Evolutionary conservation across 2,888 invertebrate species (phyloP).

Genomic region (Diplazon laetatorius): DNA sequence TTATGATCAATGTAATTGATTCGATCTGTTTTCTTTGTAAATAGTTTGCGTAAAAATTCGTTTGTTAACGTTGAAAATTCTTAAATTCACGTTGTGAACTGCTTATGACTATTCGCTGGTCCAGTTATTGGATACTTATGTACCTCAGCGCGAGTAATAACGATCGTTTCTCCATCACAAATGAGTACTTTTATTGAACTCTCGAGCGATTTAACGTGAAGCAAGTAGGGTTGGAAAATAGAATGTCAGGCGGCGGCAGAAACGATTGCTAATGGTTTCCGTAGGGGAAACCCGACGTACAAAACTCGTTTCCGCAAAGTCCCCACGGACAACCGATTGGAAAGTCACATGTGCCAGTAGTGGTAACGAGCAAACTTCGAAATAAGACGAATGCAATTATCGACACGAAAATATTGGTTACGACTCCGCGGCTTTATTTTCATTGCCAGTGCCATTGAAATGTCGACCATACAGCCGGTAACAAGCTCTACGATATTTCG

Average conservation of each 20-base stretch:
- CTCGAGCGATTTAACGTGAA: conserved; percentile 22
- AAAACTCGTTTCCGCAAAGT: conserved; percentile 57
- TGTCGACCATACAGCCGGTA: neutral
- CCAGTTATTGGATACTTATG: neutral
- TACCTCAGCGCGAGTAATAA: neutral
- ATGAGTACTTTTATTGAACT: conserved; percentile 17
- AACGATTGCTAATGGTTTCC: conserved; percentile 56
- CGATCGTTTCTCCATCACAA: neutral
- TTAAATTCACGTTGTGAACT: neutral
- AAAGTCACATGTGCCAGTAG: conserved; percentile 16
- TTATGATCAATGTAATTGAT: too few relatives aligned
- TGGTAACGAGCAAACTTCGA: conserved; percentile 36
- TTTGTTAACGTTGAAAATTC: too few relatives aligned
- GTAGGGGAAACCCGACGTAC: conserved; percentile 2
- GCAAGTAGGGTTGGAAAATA: neutral
- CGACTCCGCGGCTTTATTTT: conserved; percentile 7
- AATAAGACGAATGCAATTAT: conserved; percentile 23
- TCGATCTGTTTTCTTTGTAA: too few relatives aligned
- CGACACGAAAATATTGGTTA: conserved; percentile 29
- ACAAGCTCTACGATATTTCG: too few relatives aligned
- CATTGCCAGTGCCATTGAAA: neutral
- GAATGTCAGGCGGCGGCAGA: conserved; percentile 30
- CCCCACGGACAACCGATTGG: conserved; percentile 25
- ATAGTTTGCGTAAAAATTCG: too few relatives aligned
- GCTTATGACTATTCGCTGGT: neutral